Base-by-base conservation (phyloP, 1,140 invertebrate genomes). In the Trissolcus basalis region DNA sequence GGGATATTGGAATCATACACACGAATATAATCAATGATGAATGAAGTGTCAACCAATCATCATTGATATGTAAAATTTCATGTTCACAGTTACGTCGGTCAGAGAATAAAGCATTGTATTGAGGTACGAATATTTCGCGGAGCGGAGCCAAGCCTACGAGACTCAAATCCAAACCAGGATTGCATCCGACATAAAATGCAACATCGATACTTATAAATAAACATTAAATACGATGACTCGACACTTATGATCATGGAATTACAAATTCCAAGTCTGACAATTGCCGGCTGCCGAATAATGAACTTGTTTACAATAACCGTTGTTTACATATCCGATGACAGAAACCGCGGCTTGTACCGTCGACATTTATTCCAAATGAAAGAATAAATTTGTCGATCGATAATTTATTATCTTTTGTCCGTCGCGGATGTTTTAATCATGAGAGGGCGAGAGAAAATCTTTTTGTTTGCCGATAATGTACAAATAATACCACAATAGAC, bases 291-390 rank as follows among this genome's bases (percentile, higher is more conserved):
- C 13, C 58, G 47, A 64, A 64, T 72, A 72, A 72, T 72, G 56
- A 64, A 64, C 59, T 64, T 72, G 69, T 72, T 72, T 64, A 64
- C 69, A 64, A 72, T 72, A 64, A 64, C 60, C n/a, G n/a, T n/a
- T 64, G 69, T 72, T 64, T 47, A 59, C 41, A 33, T 32, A 39
- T 70, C 35, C 10, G 51, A 72, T 50, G 19, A 27, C 19, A 27
- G 56, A 58, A 72, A 56, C 43, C 53, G 54, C 32, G n/a, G 15
- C 43, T 27, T 6, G 12, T 36, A 55, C 51, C 35, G 8, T n/a
- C 14, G 13, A 55, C 9, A 32, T 63, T 56, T 50, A 63, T 39
- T 51, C 51, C 13, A 45, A 19, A 58, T 45, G 43, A 72, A 72
- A 65, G 54, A 65, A 72, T 72, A 72, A 59, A 65, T 72, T 72